Evolutionary conservation across 2,888 invertebrate genomes (phyloP), one percentile per base, ranked within the genome.

Genomic region (Perdita meconis): DNA sequence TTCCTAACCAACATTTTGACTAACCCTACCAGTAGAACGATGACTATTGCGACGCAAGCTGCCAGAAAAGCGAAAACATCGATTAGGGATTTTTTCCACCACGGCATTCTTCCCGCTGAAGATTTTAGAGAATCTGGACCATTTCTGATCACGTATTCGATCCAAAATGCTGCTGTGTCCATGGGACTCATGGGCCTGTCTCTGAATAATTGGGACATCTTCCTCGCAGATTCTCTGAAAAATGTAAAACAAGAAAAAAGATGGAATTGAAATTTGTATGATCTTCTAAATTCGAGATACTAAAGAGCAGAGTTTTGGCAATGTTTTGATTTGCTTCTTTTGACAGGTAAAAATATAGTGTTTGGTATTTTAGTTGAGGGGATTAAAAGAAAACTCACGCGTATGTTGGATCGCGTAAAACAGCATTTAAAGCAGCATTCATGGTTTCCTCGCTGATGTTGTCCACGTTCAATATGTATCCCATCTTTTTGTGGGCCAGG

Each of bases 71-170:
- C 79, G 56, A 86, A 86, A 16, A 90, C 79, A 59, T 91, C 89
- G 3, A 90, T 42, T 36, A 88, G 66, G 10, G 84, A 70, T 6
- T 84, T 51, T 59, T 90, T 85, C 89, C 88, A 90, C 87, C 88
- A 88, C 0, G 77, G 53, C 16, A 89, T 73, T 6, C 87, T 69
- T 0, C 79, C 63, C 0, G 85, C 82, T 8, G 87, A 82, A 0
- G 90, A 88, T 78, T 75, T 81, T 8, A 91, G 70, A 1, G 75
- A 68, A 60, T 87, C 55, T 1, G 73, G 77, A 0, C 90, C 90
- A 55, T 90, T 84, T 78, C 86, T 85, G 47, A 89, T 84, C 12
- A 90, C 82, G 56, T 89, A 90, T 76, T 90, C 90, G 22, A 89
- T 74, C 90, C 90, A 91, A 70, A 80, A 90, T 47, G 56, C 82